Evolutionary conservation across 2,113 vertebrate genomes (phyloP), one percentile per base, ranked within the genome.

Genomic region (Peromyscus leucopus): DNA sequence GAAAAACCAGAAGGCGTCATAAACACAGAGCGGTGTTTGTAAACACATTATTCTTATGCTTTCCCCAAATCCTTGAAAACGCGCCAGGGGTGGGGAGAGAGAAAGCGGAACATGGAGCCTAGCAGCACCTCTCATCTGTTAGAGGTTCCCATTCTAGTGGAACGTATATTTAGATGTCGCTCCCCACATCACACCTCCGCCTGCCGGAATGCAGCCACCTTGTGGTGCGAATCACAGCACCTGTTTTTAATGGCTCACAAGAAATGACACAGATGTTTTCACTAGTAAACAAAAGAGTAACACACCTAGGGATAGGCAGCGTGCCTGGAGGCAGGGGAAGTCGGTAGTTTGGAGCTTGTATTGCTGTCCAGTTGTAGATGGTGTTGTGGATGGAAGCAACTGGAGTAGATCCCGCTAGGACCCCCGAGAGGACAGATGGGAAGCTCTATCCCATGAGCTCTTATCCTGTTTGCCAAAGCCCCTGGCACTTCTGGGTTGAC

Each of bases 1-100:
- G 92, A 90, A 96, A 91, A 97, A 91, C 51, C 96, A 98, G 97
- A 95, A 98, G 95, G 97, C 96, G 94, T 96, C 51, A 95, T 88
- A 93, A 97, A 98, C 96, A 96, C 69, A 78, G 84, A 96, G 69
- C n/a, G 88, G 76, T 97, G 91, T 98, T 98, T 98, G 90, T 96
- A 97, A 97, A 97, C 96, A 97, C 72, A 48, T 93, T 94, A 90
- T 98, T 90, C 75, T 97, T 24, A 42, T 69, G 91, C 92, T 85
- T 97, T 96, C 87, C 92, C 93, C 93, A 97, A 96, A 97, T 85
- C 65, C 76, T 95, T 84, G 91, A 90, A 94, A 87, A 94, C 46
- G 74, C 69, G 75, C 76, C 78, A 72, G 42, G 61, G 61, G 39
- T 46, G 8, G 61, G 28, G 26, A 71, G 48, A 82, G 79, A 9